Base-by-base conservation (phyloP, 2,888 invertebrate genomes). In the Dasysyrphus albostriatus region DNA sequence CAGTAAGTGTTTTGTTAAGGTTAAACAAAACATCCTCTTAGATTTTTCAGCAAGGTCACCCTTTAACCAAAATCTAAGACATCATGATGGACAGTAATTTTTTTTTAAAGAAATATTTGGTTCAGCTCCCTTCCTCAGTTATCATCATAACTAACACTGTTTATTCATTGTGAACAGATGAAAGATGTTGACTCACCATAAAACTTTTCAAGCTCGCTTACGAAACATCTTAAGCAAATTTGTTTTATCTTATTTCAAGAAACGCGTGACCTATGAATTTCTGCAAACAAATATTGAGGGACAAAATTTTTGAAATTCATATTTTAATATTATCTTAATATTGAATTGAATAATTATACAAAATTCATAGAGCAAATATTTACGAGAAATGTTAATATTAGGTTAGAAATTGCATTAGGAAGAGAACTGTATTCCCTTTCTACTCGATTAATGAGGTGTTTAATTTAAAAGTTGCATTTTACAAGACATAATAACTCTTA, bases 161-260 rank as follows among this genome's bases (percentile, higher is more conserved):
- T 56, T 19, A 63, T 24, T 47, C 29, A 47, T 74, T 37, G 65
- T 34, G 65, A 51, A 44, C 39, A 70, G 63, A 56, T 69, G 69
- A 32, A 42, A 49, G 37, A 67, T 73, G 29, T 73, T 73, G 78
- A 44, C 42, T 61, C 12, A 56, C 39, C 61, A 51, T 39, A 54
- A 65, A 82, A 77, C 32, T 72, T 79, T 79, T 10, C 5, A 9
- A 34, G n/a, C 24, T 39, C 51, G n/a, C 37, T 29, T 29, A 5
- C 39, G 7, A 69, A 69, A 51, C 9, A 69, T 54, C 29, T 51
- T 24, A 39, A 24, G 24, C 8, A 37, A 69, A 39, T 54, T 54
- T 69, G 37, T 39, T 51, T 63, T 47, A 0, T 19, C 7, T 42
- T 42, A 12, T 2, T 19, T 7, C n/a, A 5, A 5, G 2, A 6